Evolutionary conservation across 2,888 invertebrate species (phyloP), one percentile per base, ranked within the genome.

Genomic region (Ectropis crepuscularia): DNA sequence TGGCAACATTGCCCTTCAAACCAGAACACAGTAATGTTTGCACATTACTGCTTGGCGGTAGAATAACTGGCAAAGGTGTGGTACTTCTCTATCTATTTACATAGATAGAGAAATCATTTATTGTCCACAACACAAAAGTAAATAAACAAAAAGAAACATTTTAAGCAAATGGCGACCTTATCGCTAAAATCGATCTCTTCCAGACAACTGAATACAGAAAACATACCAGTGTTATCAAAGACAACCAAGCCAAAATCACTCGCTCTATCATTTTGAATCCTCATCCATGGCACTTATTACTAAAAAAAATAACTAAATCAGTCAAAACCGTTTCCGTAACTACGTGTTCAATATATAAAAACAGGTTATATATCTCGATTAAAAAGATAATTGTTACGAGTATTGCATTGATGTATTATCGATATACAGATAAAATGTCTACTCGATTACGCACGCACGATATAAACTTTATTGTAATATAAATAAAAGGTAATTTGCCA

Each of bases 321-420:
- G 46, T 7, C 64, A 43, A 67, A 68, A 57, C 61, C 50, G 53
- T 62, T 54, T 36, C 50, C 36, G 38, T n/a, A 53, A 81, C 67
- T 85, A 82, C 83, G 82, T 80, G 85, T 71, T 50, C 6, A 10
- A 67, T 69, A 63, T 67, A 72, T 73, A 73, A 62, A 53, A 67
- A 28, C 67, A 41, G 38, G 53, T 59, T 61, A 65, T 72, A 42
- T 71, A 71, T 65, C 64, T 63, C 45, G 53, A 62, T 65, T 63
- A 9, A 46, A 48, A 11, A 39, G 47, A 50, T 66, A 69, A 57
- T 43, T 12, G 42, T 61, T 65, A 41, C 36, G 7, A 6, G 6
- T 62, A 11, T 71, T 71, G 58, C 65, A 41, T 65, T 12, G 46
- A 45, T 59, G 36, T 49, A 66, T 60, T 28, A 41, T n/a, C 12